Evolutionary conservation across 2,888 invertebrate species (phyloP), one percentile per base, ranked within the genome.

Genomic region (Mimumesa dahlbomi): DNA sequence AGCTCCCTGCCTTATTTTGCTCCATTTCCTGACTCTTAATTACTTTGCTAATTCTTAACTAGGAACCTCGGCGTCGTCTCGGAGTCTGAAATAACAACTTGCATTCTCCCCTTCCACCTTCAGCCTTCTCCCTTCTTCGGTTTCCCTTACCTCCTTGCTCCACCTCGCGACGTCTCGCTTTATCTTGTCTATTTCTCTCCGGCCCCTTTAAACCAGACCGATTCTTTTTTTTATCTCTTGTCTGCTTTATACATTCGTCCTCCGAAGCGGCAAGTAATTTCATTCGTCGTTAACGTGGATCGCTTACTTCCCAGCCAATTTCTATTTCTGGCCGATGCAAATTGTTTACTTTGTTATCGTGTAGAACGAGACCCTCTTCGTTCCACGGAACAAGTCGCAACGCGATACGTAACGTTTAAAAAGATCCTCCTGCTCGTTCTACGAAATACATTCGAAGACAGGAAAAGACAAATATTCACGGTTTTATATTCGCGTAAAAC

Each of bases 31-130:
- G 83, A 81, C 84, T 86, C 85, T 85, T 87, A 87, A 88, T 88
- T 88, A 88, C 87, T 86, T 87, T 82, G 83, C 84, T 85, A 85
- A 88, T 88, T 86, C 84, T 83, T 83, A 87, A 85, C 84, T 82
- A 79, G 83, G 73, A 82, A 79, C 77, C 79, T 79, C 74, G 76
- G 73, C 78, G 81, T 81, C 83, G 82, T 82, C 77, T 72, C 65
- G 66, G 70, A 77, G 77, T 77, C 79, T 83, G 81, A 86, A 87
- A 84, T 85, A 85, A 87, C 83, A 85, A 85, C 83, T 83, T 72
- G 76, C 75, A 75, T 75, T 77, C 67, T 58, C 48, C 22, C 45
- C 25, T 5, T 7, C 25, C 25, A 7, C 25, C 25, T 25, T 7
- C n/a, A n/a, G 14, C 34, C 11, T 34, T 11, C 34, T n/a, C 11